Percentiles rank a stretch among this genome's conserved stretches.
phyloP scores from a whole-genome alignment of 1,140 invertebrate species.

The Maconellicoccus hirsutus region DNA sequence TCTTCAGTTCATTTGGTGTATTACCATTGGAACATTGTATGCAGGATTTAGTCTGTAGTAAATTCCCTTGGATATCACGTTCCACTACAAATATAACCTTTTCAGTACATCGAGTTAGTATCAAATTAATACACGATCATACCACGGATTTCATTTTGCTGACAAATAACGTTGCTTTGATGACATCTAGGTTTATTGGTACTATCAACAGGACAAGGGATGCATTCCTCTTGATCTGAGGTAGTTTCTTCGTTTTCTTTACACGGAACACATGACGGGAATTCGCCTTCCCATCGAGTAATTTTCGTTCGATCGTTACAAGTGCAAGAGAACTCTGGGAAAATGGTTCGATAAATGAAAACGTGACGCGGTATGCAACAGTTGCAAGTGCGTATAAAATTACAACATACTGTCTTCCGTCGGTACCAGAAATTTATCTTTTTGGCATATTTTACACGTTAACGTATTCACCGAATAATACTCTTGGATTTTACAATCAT shows the following conservation, averaged over 20 bases:
- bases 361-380: no score
- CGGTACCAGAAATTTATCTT: not conserved
- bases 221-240: conserved; percentile 34
- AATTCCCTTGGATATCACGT: conserved; percentile 35
- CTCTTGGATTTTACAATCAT: not conserved
- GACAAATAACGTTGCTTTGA: not conserved
- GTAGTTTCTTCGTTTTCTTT: conserved; percentile 32
- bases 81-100: conserved; percentile 37
- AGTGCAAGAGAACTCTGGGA: not conserved
- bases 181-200: not conserved
- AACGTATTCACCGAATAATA: not conserved
- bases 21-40: conserved; percentile 37
- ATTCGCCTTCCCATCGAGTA: conserved; percentile 30
- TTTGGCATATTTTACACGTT: not conserved
- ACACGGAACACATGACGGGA: conserved; percentile 33
- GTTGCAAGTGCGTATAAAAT: not conserved
- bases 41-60: conserved; percentile 35
- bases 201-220: conserved; percentile 31
- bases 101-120: not conserved
- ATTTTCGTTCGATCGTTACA: conserved; percentile 2
- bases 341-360: not conserved
- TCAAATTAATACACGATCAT: no score
- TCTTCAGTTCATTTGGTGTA: conserved; percentile 35
- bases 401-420: not conserved
- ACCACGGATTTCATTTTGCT: conserved; percentile 4